A percentile compares a stretch with the other conserved stretches of the same genome.
These are phyloP conservation scores for Latrodectus elegans DNA, from an alignment of 2,888 invertebrate genomes.

Conservation along the genomic window DNA sequence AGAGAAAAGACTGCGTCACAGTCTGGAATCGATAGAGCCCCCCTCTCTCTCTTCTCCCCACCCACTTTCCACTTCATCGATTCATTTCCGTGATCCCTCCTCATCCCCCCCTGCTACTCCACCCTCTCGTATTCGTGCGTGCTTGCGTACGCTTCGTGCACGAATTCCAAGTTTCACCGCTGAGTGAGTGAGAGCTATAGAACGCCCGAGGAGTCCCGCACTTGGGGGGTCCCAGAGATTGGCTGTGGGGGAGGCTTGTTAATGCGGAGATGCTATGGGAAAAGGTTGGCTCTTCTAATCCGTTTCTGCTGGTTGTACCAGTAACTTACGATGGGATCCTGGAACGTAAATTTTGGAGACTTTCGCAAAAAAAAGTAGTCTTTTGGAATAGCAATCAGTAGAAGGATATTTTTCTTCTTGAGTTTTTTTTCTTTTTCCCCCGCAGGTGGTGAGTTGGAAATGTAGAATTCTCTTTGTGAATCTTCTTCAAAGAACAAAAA, in stretches of 20 bases:
- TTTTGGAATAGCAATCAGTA: too few relatives aligned
- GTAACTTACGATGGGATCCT: conserved; percentile 12
- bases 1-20: conserved; percentile 17
- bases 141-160: conserved; percentile 10
- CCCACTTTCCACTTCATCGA: conserved; percentile 29
- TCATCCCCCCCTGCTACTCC: neutral
- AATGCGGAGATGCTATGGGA: conserved; percentile 15
- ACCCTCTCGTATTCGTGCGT: conserved; percentile 16
- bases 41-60: neutral
- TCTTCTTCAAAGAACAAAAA: too few relatives aligned
- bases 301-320: conserved; percentile 26
- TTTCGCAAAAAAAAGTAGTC: neutral
- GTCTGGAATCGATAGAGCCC: conserved; percentile 15
- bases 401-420: too few relatives aligned
- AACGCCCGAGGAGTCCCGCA: conserved; percentile 21
- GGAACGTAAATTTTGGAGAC: neutral
- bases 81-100: conserved; percentile 17
- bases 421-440: too few relatives aligned
- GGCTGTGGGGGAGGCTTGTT: conserved; percentile 24
- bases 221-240: conserved; percentile 15
- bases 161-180: conserved; percentile 8
- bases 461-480: too few relatives aligned
- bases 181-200: conserved; percentile 5
- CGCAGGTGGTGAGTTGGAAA: too few relatives aligned
- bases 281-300: conserved; percentile 19